Conservation (phyloP, 2,888 invertebrate species). For the Nomada fucata region DNA sequence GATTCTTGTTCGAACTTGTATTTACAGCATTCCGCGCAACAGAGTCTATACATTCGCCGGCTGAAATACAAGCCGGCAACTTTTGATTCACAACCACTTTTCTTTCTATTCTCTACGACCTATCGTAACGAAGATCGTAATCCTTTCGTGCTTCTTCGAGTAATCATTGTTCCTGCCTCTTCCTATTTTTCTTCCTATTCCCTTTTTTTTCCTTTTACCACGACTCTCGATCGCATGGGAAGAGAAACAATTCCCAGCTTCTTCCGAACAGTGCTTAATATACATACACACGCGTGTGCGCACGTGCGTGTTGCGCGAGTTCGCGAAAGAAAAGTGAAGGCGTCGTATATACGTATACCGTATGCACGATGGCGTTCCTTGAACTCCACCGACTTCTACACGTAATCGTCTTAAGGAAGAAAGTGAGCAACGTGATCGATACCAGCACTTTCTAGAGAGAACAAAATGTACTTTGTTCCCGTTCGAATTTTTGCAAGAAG, state of each 20-base stretch:
- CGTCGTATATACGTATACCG: constrained; percentile 16
- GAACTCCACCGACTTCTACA: constrained; percentile 55
- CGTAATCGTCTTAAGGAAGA: constrained; percentile 68
- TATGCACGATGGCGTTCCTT: constrained; percentile 57
- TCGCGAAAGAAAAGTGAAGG: constrained; percentile 57
- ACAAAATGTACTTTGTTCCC: constrained; percentile 42
- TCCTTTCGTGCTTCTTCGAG: constrained; percentile 9
- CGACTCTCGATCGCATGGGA: constrained; percentile 21
- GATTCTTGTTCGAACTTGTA: constrained; percentile 27
- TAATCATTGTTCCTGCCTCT: constrained; percentile 7
- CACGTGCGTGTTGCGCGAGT: constrained; percentile 5
- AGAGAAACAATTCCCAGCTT: constrained; percentile 50
- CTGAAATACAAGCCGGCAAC: not conserved
- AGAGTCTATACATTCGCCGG: not conserved
- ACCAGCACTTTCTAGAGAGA: constrained; percentile 60
- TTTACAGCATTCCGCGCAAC: constrained; percentile 27
- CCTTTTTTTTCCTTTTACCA: not conserved
- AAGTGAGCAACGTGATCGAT: constrained; percentile 67
- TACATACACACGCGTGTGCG: constrained; percentile 4
- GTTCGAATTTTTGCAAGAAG: constrained; percentile 15
- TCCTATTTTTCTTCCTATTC: not conserved
- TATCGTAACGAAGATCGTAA: not conserved
- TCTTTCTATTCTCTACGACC: not conserved
- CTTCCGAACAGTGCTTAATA: constrained; percentile 37
- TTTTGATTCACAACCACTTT: constrained; percentile 4